These are phyloP conservation scores for Proctacanthus coquilletti DNA, from an alignment of 1,140 invertebrate species.

Conservation along the genomic window DNA sequence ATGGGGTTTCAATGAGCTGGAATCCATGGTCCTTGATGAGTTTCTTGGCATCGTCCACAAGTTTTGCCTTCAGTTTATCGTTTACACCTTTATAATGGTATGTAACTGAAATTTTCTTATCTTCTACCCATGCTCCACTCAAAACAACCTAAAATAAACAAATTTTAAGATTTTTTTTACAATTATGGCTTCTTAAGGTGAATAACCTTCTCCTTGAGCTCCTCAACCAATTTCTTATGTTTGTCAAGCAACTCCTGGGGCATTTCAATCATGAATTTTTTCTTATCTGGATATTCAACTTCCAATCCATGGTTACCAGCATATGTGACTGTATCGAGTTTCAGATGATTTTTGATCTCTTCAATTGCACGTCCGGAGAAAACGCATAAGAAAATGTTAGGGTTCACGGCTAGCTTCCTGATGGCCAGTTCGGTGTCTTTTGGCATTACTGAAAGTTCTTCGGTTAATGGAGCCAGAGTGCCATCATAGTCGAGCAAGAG, in stretches of 20 bases:
- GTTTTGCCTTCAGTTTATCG: conserved; percentile 40
- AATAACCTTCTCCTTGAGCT: conserved; percentile 61
- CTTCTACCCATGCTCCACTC: conserved; percentile 83
- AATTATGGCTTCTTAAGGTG: background rate
- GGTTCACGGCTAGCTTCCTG: conserved; percentile 63
- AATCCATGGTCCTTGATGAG: conserved; percentile 64
- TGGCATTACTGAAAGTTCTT: conserved; percentile 69
- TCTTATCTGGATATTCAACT: conserved; percentile 76
- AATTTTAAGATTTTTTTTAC: background rate
- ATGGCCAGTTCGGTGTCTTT: conserved; percentile 70
- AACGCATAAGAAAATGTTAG: conserved; percentile 74
- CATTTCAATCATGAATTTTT: conserved; percentile 86
- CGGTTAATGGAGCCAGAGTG: conserved; percentile 73
- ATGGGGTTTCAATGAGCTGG: conserved; percentile 60
- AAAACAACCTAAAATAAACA: conserved; percentile 43
- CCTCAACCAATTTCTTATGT: conserved; percentile 57
- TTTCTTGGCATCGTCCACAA: conserved; percentile 49
- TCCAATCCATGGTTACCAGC: conserved; percentile 82
- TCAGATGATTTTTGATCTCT: conserved; percentile 78
- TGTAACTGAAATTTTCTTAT: conserved; percentile 73
- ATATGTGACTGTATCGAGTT: conserved; percentile 80
- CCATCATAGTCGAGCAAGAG: conserved; percentile 80
- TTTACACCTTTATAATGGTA: conserved; percentile 79
- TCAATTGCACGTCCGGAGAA: conserved; percentile 71
- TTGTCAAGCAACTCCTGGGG: conserved; percentile 69